Conservation (phyloP, 2,888 invertebrate genomes). For the Pharmacophagus antenor region DNA sequence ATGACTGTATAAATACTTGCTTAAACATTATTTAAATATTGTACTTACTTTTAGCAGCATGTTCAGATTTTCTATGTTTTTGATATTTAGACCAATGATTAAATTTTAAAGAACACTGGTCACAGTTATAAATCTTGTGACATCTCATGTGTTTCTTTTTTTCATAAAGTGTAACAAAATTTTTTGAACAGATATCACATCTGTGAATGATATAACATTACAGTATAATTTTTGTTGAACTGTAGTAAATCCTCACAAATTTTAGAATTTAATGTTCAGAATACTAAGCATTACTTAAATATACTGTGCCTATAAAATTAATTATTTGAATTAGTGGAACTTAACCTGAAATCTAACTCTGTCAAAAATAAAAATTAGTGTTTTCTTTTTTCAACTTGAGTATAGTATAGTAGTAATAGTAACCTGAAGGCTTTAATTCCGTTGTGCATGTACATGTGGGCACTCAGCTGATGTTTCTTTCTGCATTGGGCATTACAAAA, state of each 20-base stretch:
- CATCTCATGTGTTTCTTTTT: constrained; percentile 72
- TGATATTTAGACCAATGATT: constrained; percentile 69
- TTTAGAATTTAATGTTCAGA: too few species aligned
- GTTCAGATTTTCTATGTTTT: constrained; percentile 66
- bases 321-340: neutral
- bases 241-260: neutral
- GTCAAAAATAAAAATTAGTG: too few species aligned
- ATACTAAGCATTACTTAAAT: too few species aligned
- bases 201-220: constrained; percentile 45
- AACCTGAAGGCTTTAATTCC: constrained; percentile 67
- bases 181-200: constrained; percentile 76
- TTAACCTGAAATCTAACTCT: too few species aligned
- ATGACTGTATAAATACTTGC: too few species aligned
- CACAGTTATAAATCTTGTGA: constrained; percentile 72
- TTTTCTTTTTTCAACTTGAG: too few species aligned
- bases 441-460: constrained; percentile 81
- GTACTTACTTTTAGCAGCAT: constrained; percentile 50
- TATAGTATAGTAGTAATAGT: neutral
- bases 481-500: constrained; percentile 75
- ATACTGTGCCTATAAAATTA: too few species aligned
- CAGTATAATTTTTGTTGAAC: neutral
- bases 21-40: neutral
- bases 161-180: constrained; percentile 69
- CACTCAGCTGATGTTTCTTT: constrained; percentile 78
- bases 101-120: constrained; percentile 71